Evolutionary conservation across 2,113 vertebrate species (phyloP).

Genomic region (Etia nguti): DNA sequence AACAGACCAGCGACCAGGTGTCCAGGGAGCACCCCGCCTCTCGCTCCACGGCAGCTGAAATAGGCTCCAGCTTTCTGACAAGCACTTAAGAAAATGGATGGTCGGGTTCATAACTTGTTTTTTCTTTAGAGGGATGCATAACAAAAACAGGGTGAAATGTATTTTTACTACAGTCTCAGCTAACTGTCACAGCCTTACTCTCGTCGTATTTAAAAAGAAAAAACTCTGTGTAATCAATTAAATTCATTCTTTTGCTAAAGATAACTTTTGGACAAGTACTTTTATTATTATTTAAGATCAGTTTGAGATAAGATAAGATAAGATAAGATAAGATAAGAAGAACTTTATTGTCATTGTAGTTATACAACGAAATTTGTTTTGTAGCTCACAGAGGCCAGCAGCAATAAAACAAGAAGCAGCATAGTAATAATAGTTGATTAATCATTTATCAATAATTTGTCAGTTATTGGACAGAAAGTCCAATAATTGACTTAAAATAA

Average conservation of each 20-base stretch:
- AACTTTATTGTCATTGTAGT: too few relatives aligned
- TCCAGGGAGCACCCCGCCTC: fast-evolving
- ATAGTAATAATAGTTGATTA: too few relatives aligned
- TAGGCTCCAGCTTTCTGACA: not conserved
- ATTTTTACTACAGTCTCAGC: fast-evolving
- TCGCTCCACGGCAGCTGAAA: fast-evolving
- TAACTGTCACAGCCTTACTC: fast-evolving
- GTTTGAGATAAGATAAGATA: too few relatives aligned
- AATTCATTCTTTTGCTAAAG: not conserved
- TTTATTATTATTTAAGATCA: not conserved
- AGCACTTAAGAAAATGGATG: fast-evolving
- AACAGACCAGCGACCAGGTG: not conserved
- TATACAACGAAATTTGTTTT: too few relatives aligned
- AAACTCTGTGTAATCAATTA: not conserved
- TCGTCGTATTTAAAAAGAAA: not conserved
- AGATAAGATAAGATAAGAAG: too few relatives aligned
- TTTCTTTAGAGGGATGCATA: not conserved
- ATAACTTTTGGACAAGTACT: not conserved
- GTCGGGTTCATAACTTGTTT: not conserved
- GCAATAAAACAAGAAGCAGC: too few relatives aligned
- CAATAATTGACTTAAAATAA: not conserved
- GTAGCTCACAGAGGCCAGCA: too few relatives aligned
- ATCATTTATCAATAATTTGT: fast-evolving
- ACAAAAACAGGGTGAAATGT: not conserved
- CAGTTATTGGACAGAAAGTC: not conserved